Evolutionary conservation across 2,888 invertebrate genomes (phyloP), one percentile per base, ranked within the genome.

Genomic region (Tetramorium bicarinatum): DNA sequence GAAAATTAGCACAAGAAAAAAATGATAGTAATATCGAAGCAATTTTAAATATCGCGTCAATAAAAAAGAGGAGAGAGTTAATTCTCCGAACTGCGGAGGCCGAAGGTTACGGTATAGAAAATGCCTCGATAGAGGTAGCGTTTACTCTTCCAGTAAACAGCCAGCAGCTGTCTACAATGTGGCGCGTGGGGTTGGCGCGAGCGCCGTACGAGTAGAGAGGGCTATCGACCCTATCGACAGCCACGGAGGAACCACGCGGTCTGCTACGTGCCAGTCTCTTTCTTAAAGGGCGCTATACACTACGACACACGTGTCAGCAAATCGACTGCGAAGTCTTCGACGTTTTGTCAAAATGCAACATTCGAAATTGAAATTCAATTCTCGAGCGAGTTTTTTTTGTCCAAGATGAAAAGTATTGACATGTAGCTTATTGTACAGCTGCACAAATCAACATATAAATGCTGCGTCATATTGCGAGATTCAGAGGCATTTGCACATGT

Each of bases 181-280:
- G 62, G 59, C 80, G 74, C 79, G 66, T 76, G 71, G 56, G 84
- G 81, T 88, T 90, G 92, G 91, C 93, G 93, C 93, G 93, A 90
- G 93, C 93, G 93, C 93, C 82, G 90, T 93, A 86, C 91, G 89
- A 89, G 82, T 91, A 18, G 72, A 29, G 77, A 91, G 89, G 93
- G 93, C 91, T 93, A 93, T 93, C 93, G 93, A 93, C 93, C 93
- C 93, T 93, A 90, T 91, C 87, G 86, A 86, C 88, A 86, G 83
- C 84, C 80, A 85, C 72, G 79, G 74, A 84, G 91, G 85, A 88
- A 89, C 90, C 92, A 91, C 88, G 88, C 90, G 89, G 91, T 91
- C 87, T 89, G 80, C 84, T 86, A 71, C 84, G 89, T 64, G 71
- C 81, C 29, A 83, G 69, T 34, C 81, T 84, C 82, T 77, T 83